phyloP scores from a whole-genome alignment of 2,113 vertebrate species.

The Rafetus swinhoei region DNA sequence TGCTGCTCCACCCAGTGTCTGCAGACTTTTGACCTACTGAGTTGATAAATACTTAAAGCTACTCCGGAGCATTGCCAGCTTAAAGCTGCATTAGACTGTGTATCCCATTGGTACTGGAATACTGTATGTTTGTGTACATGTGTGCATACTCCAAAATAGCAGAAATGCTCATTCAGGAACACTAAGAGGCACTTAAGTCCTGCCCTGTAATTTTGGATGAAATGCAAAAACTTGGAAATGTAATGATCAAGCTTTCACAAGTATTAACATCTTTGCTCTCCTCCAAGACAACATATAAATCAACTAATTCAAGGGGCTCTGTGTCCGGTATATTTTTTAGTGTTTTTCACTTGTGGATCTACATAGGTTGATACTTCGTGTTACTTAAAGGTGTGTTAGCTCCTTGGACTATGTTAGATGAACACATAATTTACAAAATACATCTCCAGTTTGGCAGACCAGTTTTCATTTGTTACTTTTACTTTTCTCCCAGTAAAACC shows the following conservation, averaged over 20 bases:
- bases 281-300: slow-evolving; percentile 61
- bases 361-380: slow-evolving; percentile 18
- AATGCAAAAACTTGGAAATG: slow-evolving; percentile 64
- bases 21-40: slow-evolving; percentile 92
- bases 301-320: slow-evolving; percentile 48
- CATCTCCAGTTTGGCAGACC: not conserved
- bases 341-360: slow-evolving; percentile 42
- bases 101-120: slow-evolving; percentile 51
- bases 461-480: not conserved
- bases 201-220: slow-evolving; percentile 47
- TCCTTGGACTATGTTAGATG: slow-evolving; percentile 20
- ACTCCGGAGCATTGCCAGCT: slow-evolving; percentile 65
- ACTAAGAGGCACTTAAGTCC: slow-evolving; percentile 44
- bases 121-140: not conserved
- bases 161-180: slow-evolving; percentile 45
- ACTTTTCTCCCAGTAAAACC: not conserved
- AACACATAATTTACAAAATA: not conserved
- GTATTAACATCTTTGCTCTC: slow-evolving; percentile 60
- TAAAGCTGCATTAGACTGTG: slow-evolving; percentile 33
- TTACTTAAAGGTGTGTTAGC: slow-evolving; percentile 25
- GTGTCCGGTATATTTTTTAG: slow-evolving; percentile 60
- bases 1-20: slow-evolving; percentile 97
- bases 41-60: slow-evolving; percentile 82
- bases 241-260: slow-evolving; percentile 53
- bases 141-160: slow-evolving; percentile 39